Percentiles rank a stretch among this genome's conserved stretches.
Conservation (phyloP, 2,797 vertebrate species). For the Falco cherrug region DNA sequence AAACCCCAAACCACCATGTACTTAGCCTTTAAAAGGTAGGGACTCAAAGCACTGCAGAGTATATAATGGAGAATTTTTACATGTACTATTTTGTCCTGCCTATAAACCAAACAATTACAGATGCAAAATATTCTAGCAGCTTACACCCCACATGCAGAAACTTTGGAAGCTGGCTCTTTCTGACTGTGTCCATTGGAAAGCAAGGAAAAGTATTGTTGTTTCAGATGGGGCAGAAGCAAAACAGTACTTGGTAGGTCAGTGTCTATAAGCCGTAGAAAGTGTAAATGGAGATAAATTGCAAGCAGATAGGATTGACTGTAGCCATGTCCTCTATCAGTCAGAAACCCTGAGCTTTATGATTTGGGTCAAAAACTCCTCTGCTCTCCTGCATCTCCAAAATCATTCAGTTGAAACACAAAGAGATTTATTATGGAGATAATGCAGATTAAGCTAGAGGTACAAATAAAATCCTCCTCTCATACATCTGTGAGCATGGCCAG, state of each 20-base stretch:
- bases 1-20: not conserved
- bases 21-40: not conserved
- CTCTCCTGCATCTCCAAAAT: constrained; percentile 19
- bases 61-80: not conserved
- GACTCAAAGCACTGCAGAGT: not conserved
- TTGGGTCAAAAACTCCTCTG: constrained; percentile 21
- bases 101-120: not conserved
- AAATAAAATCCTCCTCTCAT: not conserved
- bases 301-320: not conserved
- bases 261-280: not conserved
- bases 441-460: constrained; percentile 17
- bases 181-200: not conserved
- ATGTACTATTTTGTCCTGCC: not conserved
- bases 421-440: constrained; percentile 48
- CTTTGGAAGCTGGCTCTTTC: not conserved
- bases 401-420: constrained; percentile 46
- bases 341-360: not conserved
- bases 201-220: not conserved
- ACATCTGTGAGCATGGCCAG: not conserved
- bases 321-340: not conserved
- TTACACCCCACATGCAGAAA: not conserved
- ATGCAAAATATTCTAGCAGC: not conserved
- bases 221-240: not conserved
- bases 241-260: not conserved
- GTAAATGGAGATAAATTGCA: not conserved